A percentile compares a stretch with the other conserved stretches of the same genome.
phyloP scores from a whole-genome alignment of 2,888 invertebrate species.

The Scelioninae gen. 1 region DNA sequence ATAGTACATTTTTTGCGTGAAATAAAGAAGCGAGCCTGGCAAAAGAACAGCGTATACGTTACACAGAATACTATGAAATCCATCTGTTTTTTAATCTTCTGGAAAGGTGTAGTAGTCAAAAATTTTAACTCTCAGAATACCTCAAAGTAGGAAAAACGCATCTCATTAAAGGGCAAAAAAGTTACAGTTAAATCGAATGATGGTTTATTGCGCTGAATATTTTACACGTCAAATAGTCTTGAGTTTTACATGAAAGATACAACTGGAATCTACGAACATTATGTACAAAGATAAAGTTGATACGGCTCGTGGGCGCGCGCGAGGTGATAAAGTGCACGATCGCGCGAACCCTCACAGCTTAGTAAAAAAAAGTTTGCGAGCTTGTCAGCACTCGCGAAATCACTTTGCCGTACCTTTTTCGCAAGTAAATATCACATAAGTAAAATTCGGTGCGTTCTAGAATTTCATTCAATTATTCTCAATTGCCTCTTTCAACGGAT shows the following conservation, averaged over 20 bases:
- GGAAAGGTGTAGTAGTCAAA: conserved; percentile 10
- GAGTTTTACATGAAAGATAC: conserved; percentile 48
- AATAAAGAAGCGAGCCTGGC: conserved; percentile 29
- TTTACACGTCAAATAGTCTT: conserved; percentile 47
- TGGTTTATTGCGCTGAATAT: conserved; percentile 58
- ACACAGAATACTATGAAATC: conserved; percentile 7
- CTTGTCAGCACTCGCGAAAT: conserved; percentile 26
- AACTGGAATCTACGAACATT: conserved; percentile 53
- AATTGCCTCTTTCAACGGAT: neutral
- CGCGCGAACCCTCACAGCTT: conserved; percentile 16
- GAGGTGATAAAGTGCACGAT: conserved; percentile 40
- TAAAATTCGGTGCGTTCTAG: conserved; percentile 50
- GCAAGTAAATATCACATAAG: conserved; percentile 60
- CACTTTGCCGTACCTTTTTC: conserved; percentile 24
- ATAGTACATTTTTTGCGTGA: conserved; percentile 42
- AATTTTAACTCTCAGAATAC: conserved; percentile 1
- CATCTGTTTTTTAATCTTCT: neutral
- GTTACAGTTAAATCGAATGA: conserved; percentile 42
- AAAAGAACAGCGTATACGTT: conserved; percentile 38
- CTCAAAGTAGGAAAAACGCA: conserved; percentile 13
- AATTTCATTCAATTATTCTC: conserved; percentile 17
- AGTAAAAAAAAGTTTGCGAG: conserved; percentile 38
- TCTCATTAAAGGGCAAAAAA: conserved; percentile 9
- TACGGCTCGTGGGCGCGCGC: conserved; percentile 4
- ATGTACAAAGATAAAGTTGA: conserved; percentile 54